Conservation (phyloP, 2,888 invertebrate genomes). For the Gisinianus flammeolus region DNA sequence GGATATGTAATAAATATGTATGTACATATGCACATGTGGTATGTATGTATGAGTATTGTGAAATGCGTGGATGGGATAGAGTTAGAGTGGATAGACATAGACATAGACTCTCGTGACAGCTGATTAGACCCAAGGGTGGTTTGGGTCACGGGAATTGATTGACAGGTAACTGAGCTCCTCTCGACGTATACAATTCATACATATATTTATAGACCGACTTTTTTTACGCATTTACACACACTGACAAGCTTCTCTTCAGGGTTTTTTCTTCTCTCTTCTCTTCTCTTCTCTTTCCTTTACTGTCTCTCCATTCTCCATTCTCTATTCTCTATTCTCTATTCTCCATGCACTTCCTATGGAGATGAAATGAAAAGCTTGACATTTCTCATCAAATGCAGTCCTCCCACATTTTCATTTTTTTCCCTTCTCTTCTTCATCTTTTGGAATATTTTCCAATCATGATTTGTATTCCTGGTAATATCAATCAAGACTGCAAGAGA, state of each 20-base stretch:
- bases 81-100: too few species aligned
- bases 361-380: slow-evolving; percentile 43
- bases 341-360: slow-evolving; percentile 22
- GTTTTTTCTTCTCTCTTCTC: slow-evolving; percentile 1
- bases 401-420: slow-evolving; percentile 43
- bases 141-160: slow-evolving; percentile 55
- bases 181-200: slow-evolving; percentile 26
- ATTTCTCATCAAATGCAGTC: slow-evolving; percentile 50
- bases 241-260: slow-evolving; percentile 35
- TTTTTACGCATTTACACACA: slow-evolving; percentile 39
- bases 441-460: slow-evolving; percentile 30
- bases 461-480: slow-evolving; percentile 30
- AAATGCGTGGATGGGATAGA: slow-evolving; percentile 59
- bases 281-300: neutral
- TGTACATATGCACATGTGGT: neutral
- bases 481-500: slow-evolving; percentile 22
- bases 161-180: slow-evolving; percentile 59
- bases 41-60: slow-evolving; percentile 24
- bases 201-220: slow-evolving; percentile 41
- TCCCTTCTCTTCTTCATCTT: neutral
- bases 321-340: neutral
- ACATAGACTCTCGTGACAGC: slow-evolving; percentile 59
- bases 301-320: slow-evolving; percentile 7
- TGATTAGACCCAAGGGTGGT: slow-evolving; percentile 59
- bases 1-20: too few species aligned